Base-by-base conservation (phyloP, 2,113 vertebrate species). In the Micromys minutus region DNA sequence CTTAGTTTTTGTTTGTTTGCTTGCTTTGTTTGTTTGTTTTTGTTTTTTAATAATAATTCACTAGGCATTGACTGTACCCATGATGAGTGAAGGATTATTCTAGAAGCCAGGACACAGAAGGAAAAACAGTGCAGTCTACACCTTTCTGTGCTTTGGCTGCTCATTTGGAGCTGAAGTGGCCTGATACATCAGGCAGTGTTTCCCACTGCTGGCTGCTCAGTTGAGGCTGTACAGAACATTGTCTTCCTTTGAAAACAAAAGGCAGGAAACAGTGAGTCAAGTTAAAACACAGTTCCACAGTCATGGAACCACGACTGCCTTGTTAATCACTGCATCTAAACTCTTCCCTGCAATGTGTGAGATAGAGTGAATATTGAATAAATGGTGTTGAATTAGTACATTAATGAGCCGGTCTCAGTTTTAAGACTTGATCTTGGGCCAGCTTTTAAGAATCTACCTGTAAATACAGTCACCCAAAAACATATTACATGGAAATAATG, bases 41-140 rank as follows among this genome's bases (percentile, higher is more conserved):
- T 24, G 74, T 72, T 55, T 72, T 61, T 94, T 94, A 50, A 83
- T 84, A 77, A 86, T 86, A 92, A 91, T 76, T 96, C n/a, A 72
- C 31, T 45, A 80, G 91, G 80, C 74, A 88, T 34, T 75, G 80
- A 87, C 29, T 45, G 2, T 71, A 24, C 39, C 12, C 10, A 94
- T 57, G 65, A 75, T 29, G 71, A 52, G 5, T n/a, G 19, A 5
- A 16, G 63, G 52, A 55, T 77, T 76, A n/a, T 81, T 11, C 79
- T 85, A 19, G 72, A 87, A 74, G 72, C 81, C 3, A 24, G 93
- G 69, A 69, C 24, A 74, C 21, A 90, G 47, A 65, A n/a, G 29
- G 61, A 87, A 61, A n/a, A 72, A 74, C 65, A 42, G 69, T 42
- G 7, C 2, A 61, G 36, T 29, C 36, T n/a, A 24, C 31, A 26